phyloP scores from a whole-genome alignment of 2,113 vertebrate genomes.

The Syrrhaptes paradoxus region DNA sequence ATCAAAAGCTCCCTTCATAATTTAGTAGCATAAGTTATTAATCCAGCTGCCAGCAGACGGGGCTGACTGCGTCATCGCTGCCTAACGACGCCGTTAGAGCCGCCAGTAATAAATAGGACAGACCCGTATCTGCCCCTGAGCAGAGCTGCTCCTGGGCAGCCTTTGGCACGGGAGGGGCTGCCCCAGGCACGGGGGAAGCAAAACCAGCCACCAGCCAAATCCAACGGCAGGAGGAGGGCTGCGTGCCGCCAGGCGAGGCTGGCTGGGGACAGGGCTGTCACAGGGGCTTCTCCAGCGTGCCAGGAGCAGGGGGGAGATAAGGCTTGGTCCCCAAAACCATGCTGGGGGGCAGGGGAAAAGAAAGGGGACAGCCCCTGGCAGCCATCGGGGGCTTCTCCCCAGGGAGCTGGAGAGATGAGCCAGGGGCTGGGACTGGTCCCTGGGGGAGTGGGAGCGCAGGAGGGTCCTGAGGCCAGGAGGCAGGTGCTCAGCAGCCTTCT shows the following conservation, averaged over 20 bases:
- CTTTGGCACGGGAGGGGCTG: background rate
- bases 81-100: accelerated
- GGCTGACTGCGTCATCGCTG: background rate
- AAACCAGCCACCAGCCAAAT: background rate
- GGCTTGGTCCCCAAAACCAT: background rate
- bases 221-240: accelerated
- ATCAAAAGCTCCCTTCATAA: slow-evolving; percentile 49
- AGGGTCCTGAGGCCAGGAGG: background rate
- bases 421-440: background rate
- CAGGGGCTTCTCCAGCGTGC: accelerated
- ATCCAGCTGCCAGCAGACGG: background rate
- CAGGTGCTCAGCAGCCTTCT: background rate
- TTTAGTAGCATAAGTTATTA: slow-evolving; percentile 39
- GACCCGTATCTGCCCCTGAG: background rate
- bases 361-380: background rate
- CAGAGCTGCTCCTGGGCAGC: background rate
- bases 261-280: background rate
- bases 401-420: background rate
- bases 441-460: background rate
- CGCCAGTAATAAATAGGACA: background rate
- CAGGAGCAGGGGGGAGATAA: accelerated
- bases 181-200: background rate
- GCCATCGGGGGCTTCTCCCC: accelerated
- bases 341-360: background rate
- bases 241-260: background rate